Evolutionary conservation across 2,888 invertebrate species (phyloP).

Genomic region (Synanthedon andrenaeformis): DNA sequence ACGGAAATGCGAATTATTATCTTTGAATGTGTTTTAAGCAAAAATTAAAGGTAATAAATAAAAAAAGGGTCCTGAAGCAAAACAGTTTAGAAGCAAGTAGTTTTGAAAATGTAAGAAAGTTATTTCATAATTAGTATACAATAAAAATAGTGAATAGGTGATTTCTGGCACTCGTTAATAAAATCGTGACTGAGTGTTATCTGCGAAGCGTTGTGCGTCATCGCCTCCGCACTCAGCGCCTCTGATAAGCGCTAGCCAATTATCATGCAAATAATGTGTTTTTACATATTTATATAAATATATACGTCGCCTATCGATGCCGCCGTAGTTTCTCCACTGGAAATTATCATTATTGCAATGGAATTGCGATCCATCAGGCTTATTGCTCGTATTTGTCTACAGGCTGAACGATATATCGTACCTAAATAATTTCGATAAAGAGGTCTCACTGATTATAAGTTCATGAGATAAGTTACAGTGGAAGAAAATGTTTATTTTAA

Average conservation of each 20-base stretch:
- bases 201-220: slow-evolving; percentile 58
- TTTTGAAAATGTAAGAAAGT: background rate
- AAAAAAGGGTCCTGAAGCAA: too few species aligned
- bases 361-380: slow-evolving; percentile 33
- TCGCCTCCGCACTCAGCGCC: slow-evolving; percentile 56
- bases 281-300: slow-evolving; percentile 46
- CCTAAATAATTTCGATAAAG: slow-evolving; percentile 47
- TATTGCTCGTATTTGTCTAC: slow-evolving; percentile 32
- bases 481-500: background rate
- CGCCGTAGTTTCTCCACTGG: slow-evolving; percentile 39
- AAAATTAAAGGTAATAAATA: too few species aligned
- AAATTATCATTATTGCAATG: slow-evolving; percentile 34
- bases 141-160: too few species aligned
- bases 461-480: slow-evolving; percentile 41
- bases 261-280: slow-evolving; percentile 68
- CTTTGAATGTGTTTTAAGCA: too few species aligned
- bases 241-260: slow-evolving; percentile 64
- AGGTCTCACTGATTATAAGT: slow-evolving; percentile 57
- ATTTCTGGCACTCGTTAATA: too few species aligned
- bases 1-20: too few species aligned
- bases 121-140: background rate
- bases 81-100: too few species aligned
- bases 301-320: slow-evolving; percentile 22
- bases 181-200: slow-evolving; percentile 14
- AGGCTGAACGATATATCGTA: slow-evolving; percentile 21